Conservation (phyloP, 2,113 vertebrate species). For the Clarias magur region DNA sequence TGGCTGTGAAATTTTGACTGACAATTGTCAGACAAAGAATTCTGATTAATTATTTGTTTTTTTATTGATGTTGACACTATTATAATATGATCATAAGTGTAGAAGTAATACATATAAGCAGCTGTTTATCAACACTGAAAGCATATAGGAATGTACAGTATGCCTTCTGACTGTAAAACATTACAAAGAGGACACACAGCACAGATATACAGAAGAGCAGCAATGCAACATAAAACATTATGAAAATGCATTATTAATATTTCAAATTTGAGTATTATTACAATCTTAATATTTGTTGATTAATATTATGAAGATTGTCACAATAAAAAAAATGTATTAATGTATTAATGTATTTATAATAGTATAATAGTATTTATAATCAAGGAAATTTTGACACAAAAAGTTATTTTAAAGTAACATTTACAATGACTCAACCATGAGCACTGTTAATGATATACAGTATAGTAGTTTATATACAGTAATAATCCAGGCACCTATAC, state of each 20-base stretch:
- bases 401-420: background rate
- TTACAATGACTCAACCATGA: background rate
- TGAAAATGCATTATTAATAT: background rate
- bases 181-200: background rate
- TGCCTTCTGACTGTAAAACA: background rate
- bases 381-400: background rate
- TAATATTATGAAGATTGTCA: too few relatives aligned
- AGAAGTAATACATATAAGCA: background rate
- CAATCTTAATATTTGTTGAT: too few relatives aligned
- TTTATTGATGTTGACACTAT: background rate
- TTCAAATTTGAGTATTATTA: background rate
- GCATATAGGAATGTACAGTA: background rate
- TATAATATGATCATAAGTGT: background rate
- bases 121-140: background rate
- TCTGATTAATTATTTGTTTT: background rate
- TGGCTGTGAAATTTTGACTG: background rate
- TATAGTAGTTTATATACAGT: too few relatives aligned
- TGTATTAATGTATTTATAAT: too few relatives aligned
- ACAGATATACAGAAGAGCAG: background rate
- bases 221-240: background rate
- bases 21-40: background rate
- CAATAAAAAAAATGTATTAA: too few relatives aligned
- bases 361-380: background rate
- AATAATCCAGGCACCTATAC: background rate
- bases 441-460: background rate